Evolutionary conservation across 2,888 invertebrate genomes (phyloP).

Genomic region (Thymelicus sylvestris): DNA sequence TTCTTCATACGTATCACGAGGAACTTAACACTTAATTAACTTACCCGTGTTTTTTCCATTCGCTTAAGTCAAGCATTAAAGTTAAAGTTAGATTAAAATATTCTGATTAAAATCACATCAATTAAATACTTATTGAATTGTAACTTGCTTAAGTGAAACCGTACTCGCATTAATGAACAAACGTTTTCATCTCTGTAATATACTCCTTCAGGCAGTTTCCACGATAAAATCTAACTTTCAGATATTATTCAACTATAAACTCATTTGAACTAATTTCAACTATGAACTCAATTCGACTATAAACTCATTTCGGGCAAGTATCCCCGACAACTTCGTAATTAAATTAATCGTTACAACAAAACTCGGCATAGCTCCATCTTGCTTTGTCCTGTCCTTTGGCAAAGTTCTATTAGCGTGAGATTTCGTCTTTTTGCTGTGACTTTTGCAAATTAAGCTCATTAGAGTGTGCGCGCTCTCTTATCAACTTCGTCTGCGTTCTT

Average conservation of each 20-base stretch:
- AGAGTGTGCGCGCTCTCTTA: slow-evolving; percentile 51
- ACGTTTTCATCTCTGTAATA: not conserved
- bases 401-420: slow-evolving; percentile 58
- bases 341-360: slow-evolving; percentile 39
- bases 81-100: no score
- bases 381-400: slow-evolving; percentile 51
- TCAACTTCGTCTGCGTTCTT: slow-evolving; percentile 52
- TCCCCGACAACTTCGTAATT: slow-evolving; percentile 41
- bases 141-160: not conserved
- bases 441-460: slow-evolving; percentile 77
- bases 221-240: not conserved
- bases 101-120: no score
- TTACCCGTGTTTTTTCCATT: no score
- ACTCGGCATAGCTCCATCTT: slow-evolving; percentile 26
- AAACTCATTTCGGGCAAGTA: slow-evolving; percentile 21
- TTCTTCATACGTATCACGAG: no score
- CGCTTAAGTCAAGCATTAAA: no score
- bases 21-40: no score
- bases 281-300: slow-evolving; percentile 15
- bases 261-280: slow-evolving; percentile 10
- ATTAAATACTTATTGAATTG: not conserved
- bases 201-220: not conserved
- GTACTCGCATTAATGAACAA: not conserved
- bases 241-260: slow-evolving; percentile 2
- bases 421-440: slow-evolving; percentile 63